phyloP scores from a whole-genome alignment of 2,888 invertebrate genomes.

The Caenorhabditis plicata region DNA sequence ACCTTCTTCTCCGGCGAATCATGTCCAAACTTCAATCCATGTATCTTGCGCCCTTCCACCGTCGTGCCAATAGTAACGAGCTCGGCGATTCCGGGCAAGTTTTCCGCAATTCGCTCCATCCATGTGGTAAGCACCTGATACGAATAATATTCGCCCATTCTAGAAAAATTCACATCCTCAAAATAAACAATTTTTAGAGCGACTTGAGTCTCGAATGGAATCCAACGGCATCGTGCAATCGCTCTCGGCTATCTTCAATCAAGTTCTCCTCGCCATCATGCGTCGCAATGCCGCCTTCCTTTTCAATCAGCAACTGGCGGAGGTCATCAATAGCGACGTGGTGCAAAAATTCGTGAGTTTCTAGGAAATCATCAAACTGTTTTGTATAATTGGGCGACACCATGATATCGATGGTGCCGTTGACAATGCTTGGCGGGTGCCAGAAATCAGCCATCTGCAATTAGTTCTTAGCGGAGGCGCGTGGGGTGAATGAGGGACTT shows the following conservation, averaged over 20 bases:
- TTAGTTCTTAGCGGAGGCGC: background rate
- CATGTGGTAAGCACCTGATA: conserved; percentile 52
- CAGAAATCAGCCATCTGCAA: conserved; percentile 56
- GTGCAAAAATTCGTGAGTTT: conserved; percentile 27
- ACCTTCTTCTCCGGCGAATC: conserved; percentile 53
- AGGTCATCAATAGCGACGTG: conserved; percentile 53
- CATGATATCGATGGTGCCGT: conserved; percentile 59
- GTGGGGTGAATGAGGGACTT: conserved; percentile 6
- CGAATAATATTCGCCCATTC: conserved; percentile 60
- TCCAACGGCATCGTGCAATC: conserved; percentile 38
- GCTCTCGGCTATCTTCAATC: too few species aligned
- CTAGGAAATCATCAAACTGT: conserved; percentile 34
- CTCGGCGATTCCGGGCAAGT: conserved; percentile 44
- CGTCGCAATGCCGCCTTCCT: conserved; percentile 40
- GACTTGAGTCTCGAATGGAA: conserved; percentile 36
- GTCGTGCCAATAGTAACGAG: conserved; percentile 56
- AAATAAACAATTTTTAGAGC: conserved; percentile 1
- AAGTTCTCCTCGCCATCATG: conserved; percentile 11
- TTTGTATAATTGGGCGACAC: conserved; percentile 45
- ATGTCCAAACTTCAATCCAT: conserved; percentile 57
- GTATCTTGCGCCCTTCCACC: conserved; percentile 55
- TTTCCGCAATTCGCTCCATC: conserved; percentile 51
- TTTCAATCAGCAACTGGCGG: conserved; percentile 53
- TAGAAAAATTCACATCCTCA: conserved; percentile 1
- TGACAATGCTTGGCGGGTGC: conserved; percentile 53